A percentile compares a stretch with the other conserved stretches of the same genome.
Conservation (phyloP, 2,888 invertebrate species). For the Listrodromus nycthemerus region DNA sequence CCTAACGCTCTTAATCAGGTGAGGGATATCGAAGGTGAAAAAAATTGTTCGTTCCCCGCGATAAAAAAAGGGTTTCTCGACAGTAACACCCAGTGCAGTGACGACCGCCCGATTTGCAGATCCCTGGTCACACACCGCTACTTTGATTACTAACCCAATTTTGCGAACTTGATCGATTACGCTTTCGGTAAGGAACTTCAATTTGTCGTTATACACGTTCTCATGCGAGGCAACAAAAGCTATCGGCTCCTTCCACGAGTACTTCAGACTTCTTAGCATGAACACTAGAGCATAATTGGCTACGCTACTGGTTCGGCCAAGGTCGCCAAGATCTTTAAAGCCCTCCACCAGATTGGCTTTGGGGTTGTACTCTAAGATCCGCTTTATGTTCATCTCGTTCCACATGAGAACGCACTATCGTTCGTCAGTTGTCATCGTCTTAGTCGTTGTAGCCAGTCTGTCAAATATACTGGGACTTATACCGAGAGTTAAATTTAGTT, state of each 20-base stretch:
- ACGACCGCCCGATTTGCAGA: conserved; percentile 66
- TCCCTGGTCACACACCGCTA: conserved; percentile 71
- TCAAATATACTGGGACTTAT: conserved; percentile 66
- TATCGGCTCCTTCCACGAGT: conserved; percentile 72
- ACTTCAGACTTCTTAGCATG: conserved; percentile 69
- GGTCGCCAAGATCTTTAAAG: no score
- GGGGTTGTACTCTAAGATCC: conserved; percentile 67
- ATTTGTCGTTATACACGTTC: no score
- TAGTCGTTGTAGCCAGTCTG: conserved; percentile 68
- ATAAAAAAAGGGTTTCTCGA: conserved; percentile 63
- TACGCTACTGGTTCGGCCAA: conserved; percentile 52
- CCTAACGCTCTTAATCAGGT: conserved; percentile 68
- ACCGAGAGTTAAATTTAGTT: conserved; percentile 70
- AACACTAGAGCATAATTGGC: conserved; percentile 72
- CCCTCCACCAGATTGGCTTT: conserved; percentile 70
- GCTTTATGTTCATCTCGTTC: conserved; percentile 73
- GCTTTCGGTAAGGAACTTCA: no score
- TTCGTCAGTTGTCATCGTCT: conserved; percentile 70
- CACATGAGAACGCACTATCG: conserved; percentile 71
- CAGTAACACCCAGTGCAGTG: conserved; percentile 63
- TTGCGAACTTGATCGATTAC: no score
- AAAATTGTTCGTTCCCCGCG: conserved; percentile 63
- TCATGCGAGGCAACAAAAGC: conserved; percentile 68
- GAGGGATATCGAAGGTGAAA: conserved; percentile 68
- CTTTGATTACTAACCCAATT: no score